phyloP scores from a whole-genome alignment of 1,140 invertebrate species.

The Nephila pilipes region DNA sequence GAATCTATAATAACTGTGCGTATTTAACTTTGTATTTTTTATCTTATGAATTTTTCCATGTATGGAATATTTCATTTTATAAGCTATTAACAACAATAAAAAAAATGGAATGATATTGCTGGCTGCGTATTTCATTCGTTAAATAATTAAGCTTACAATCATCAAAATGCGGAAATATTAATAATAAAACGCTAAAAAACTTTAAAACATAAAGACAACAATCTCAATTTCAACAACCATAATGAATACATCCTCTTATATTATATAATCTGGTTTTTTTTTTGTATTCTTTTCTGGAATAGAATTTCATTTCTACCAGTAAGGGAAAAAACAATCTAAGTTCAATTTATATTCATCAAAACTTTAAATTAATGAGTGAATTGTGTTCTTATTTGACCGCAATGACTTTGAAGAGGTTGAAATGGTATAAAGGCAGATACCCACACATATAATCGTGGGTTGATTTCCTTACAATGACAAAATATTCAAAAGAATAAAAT shows the following conservation, averaged over 20 bases:
- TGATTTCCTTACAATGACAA: conserved; percentile 16
- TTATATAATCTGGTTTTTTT: background rate
- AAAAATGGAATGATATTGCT: background rate
- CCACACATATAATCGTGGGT: background rate
- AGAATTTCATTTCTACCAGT: background rate
- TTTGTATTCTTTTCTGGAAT: background rate
- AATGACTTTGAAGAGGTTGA: background rate
- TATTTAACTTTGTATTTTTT: background rate
- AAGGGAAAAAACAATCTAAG: background rate
- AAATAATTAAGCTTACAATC: too few relatives aligned
- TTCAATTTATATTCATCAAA: conserved; percentile 4
- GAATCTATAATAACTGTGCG: background rate
- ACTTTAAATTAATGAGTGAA: background rate
- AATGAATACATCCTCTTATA: too few relatives aligned
- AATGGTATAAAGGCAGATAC: background rate
- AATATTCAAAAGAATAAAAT: conserved; percentile 16
- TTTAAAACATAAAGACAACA: too few relatives aligned
- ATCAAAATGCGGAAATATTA: too few relatives aligned
- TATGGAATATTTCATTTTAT: background rate
- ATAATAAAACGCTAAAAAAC: too few relatives aligned
- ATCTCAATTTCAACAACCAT: too few relatives aligned
- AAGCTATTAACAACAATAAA: background rate
- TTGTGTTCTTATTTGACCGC: background rate
- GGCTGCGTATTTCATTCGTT: too few relatives aligned
- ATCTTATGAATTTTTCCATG: background rate